Conservation (phyloP, 2,113 vertebrate species). For the Otolemur garnettii region DNA sequence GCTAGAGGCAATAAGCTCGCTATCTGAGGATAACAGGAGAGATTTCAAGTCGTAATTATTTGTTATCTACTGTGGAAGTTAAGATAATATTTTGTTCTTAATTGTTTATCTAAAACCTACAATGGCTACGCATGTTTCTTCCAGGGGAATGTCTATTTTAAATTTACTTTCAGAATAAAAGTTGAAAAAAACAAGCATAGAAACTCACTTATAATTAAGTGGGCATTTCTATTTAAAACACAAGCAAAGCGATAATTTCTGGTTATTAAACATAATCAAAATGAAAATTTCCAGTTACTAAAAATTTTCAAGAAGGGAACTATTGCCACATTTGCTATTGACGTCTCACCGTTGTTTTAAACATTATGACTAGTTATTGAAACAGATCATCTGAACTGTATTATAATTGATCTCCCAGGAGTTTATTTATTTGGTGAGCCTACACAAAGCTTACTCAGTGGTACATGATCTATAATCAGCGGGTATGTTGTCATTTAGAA, state of each 20-base stretch:
- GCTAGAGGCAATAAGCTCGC: background rate
- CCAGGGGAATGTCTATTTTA: background rate
- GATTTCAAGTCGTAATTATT: background rate
- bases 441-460: background rate
- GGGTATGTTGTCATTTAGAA: background rate
- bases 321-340: no score
- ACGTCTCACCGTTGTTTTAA: background rate
- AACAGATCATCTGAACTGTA: rapidly evolving
- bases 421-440: rapidly evolving
- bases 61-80: no score
- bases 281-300: no score
- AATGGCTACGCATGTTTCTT: rapidly evolving
- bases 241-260: background rate
- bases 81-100: no score
- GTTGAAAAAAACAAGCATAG: background rate
- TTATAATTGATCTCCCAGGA: background rate
- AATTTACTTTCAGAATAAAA: background rate
- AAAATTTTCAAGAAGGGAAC: background rate
- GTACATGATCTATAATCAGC: background rate
- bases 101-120: background rate
- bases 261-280: background rate
- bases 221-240: no score
- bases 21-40: background rate
- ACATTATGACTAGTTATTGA: background rate
- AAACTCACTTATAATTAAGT: background rate